A percentile compares a stretch with the other conserved stretches of the same genome.
These are phyloP conservation scores for Pangasianodon gigas DNA, from an alignment of 2,113 vertebrate species.

Conservation along the genomic window DNA sequence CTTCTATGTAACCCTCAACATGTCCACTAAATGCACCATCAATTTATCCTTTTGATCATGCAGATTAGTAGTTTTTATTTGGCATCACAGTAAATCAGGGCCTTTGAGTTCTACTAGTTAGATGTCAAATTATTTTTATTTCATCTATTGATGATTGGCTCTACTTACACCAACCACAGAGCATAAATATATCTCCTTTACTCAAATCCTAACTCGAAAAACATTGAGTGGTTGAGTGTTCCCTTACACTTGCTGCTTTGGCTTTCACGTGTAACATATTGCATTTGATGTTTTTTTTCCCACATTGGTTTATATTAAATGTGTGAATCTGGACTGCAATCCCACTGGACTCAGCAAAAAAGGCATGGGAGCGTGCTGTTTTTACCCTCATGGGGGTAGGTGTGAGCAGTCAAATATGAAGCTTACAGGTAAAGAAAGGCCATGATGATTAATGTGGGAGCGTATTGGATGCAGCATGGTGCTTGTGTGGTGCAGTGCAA, in stretches of 20 bases:
- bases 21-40: neutral
- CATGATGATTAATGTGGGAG: neutral
- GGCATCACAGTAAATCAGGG: neutral
- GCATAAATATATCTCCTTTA: neutral
- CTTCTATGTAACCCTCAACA: neutral
- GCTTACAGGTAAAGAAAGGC: neutral
- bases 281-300: neutral
- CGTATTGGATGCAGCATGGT: neutral
- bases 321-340: neutral
- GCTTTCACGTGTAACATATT: neutral
- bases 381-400: neutral
- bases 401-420: neutral
- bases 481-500: neutral
- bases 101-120: neutral
- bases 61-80: neutral
- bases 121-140: neutral
- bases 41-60: neutral
- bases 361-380: neutral
- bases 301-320: neutral
- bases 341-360: neutral
- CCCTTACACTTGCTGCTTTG: neutral
- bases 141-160: neutral
- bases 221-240: neutral
- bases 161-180: neutral
- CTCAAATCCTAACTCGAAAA: neutral